These are phyloP conservation scores for Lophius piscatorius DNA, from an alignment of 2,113 vertebrate genomes.

Conservation along the genomic window DNA sequence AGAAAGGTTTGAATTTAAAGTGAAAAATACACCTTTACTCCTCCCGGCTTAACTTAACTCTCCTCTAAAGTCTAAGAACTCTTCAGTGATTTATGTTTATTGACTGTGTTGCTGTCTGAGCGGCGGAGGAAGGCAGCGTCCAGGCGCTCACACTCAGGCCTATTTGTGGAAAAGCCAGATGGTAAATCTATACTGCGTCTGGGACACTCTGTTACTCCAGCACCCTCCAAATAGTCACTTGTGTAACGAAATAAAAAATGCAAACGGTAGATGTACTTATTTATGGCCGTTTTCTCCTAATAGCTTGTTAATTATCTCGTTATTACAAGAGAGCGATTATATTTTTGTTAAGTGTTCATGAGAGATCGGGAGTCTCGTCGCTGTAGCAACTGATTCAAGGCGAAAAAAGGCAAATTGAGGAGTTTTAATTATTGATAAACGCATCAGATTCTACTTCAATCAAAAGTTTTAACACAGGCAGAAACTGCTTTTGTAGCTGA, in stretches of 20 bases:
- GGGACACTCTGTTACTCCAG: constrained; percentile 29
- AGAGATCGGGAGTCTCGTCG: too few species aligned
- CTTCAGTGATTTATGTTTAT: constrained; percentile 31
- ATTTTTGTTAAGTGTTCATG: background rate
- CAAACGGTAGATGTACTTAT: too few species aligned
- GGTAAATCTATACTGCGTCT: constrained; percentile 60
- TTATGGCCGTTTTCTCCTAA: too few species aligned
- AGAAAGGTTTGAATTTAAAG: background rate
- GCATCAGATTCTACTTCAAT: too few species aligned
- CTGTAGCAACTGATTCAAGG: too few species aligned
- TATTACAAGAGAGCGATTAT: too few species aligned
- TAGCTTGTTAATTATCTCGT: too few species aligned
- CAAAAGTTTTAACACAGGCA: too few species aligned
- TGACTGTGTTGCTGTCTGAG: constrained; percentile 30
- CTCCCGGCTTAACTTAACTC: background rate
- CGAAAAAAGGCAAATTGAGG: too few species aligned
- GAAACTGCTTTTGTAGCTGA: too few species aligned
- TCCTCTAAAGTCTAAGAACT: background rate
- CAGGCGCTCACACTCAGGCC: constrained; percentile 24
- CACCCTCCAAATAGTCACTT: constrained; percentile 45
- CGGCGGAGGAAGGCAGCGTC: constrained; percentile 13
- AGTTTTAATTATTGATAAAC: too few species aligned
- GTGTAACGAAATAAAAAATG: constrained; percentile 39
- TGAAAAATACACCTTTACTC: background rate
- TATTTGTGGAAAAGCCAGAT: constrained; percentile 70